phyloP scores from a whole-genome alignment of 2,797 vertebrate species.

The Emydoidea blandingii region DNA sequence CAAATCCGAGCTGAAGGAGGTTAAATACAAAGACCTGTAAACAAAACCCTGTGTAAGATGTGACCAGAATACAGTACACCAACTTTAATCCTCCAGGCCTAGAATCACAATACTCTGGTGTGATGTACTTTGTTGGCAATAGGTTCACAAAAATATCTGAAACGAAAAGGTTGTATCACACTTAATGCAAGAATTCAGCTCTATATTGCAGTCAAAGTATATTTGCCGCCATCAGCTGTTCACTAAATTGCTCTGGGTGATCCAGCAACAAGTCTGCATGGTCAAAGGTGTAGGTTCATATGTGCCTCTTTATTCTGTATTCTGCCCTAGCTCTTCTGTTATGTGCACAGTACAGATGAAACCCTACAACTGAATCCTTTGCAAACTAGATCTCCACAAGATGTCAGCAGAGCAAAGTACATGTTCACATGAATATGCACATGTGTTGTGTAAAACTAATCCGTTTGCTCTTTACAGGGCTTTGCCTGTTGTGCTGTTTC shows the following conservation, averaged over 20 bases:
- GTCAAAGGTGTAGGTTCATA: background rate
- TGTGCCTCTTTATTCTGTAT: background rate
- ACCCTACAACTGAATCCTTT: background rate
- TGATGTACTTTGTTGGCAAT: background rate
- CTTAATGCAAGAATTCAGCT: background rate
- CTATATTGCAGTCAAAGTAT: background rate
- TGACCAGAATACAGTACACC: background rate
- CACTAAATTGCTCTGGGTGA: background rate
- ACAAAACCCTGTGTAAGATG: background rate
- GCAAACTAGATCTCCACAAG: slow-evolving; percentile 66
- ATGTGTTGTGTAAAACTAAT: background rate
- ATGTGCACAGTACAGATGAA: slow-evolving; percentile 13
- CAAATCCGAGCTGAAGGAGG: background rate
- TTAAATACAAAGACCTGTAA: background rate
- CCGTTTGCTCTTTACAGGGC: slow-evolving; percentile 6
- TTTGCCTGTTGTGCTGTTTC: background rate
- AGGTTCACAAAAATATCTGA: background rate
- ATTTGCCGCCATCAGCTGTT: background rate
- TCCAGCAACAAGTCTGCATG: background rate
- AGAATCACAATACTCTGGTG: background rate
- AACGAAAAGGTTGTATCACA: background rate
- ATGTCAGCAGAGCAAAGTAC: slow-evolving; percentile 71
- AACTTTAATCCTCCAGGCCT: background rate
- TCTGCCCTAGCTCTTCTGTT: background rate
- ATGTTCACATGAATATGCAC: background rate